Base-by-base conservation (phyloP, 2,797 vertebrate genomes). In the Notoglanidium macrostoma region DNA sequence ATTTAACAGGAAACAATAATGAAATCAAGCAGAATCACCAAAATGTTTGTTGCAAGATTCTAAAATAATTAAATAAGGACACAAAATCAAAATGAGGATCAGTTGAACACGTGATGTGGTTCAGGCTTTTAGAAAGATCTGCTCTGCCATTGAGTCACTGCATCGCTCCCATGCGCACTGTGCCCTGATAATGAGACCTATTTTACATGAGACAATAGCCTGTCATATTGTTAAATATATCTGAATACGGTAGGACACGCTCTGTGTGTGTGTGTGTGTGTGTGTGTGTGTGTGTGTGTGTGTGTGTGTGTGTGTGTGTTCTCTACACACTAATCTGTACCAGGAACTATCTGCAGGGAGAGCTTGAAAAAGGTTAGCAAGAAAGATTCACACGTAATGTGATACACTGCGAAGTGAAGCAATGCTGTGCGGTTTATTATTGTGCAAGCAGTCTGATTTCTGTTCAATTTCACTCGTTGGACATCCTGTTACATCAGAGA, bases 151-250 rank as follows among this genome's bases (percentile, higher is more conserved):
- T 81, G 80, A 32, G 63, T 88, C 77, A 91, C 35, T 82, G 86
- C 29, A 86, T 68, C 63, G 67, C 40, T 88, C 85, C 85, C 29
- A 11, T 80, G 87, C 40, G 51, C 73, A 29, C 29, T 29, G 11
- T 83, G 73, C 57, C 14, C 32, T 86, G 67, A 84, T 73, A 77
- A 89, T 83, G 78, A 81, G 70, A 40, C 51, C 76, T 32, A 65
- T 44, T 84, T 85, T 73, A 84, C 86, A 77, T 77, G 68, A 55
- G 67, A 83, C 57, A 80, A 79, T 40, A 79, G 70, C 35, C 55
- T 79, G 85, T 40, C 63, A 87, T 32, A 81, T 65, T 84, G 87
- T 85, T 73, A 40, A 82, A 86, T 54, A 83, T 80, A 78, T 83
- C 35, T 83, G 84, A 87, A 72, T 44, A 40, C 2, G 35, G 35